Conservation (phyloP, 2,113 vertebrate species). For the Donacobius atricapilla region DNA sequence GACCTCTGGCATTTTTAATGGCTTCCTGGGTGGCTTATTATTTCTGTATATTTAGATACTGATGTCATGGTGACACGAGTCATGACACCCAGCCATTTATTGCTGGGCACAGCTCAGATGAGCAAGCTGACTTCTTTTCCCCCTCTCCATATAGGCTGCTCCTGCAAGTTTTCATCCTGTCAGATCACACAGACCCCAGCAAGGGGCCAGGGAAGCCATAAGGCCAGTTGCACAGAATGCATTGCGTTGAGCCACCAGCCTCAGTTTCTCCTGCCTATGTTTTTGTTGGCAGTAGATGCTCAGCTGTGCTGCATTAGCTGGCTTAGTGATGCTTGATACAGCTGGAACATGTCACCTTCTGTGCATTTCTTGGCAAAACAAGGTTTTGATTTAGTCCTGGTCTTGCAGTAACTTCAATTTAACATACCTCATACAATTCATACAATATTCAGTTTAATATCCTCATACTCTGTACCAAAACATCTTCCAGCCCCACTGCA, state of each 20-base stretch:
- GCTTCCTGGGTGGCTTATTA: neutral
- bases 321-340: neutral
- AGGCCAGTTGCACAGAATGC: rapidly evolving
- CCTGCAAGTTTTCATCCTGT: neutral
- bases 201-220: neutral
- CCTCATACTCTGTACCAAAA: neutral
- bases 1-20: constrained; percentile 32
- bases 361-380: neutral
- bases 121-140: neutral
- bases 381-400: neutral
- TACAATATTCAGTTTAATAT: neutral
- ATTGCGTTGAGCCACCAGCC: rapidly evolving
- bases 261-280: neutral
- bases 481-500: neutral
- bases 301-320: neutral
- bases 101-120: neutral
- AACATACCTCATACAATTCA: neutral
- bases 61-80: neutral
- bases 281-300: neutral
- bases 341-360: neutral
- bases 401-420: neutral
- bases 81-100: neutral
- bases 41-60: neutral
- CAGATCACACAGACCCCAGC: neutral
- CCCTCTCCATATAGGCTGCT: neutral